Percentiles rank a stretch among this genome's conserved stretches.
Evolutionary conservation across 2,113 vertebrate species (phyloP).

Genomic region (Sturnus vulgaris): DNA sequence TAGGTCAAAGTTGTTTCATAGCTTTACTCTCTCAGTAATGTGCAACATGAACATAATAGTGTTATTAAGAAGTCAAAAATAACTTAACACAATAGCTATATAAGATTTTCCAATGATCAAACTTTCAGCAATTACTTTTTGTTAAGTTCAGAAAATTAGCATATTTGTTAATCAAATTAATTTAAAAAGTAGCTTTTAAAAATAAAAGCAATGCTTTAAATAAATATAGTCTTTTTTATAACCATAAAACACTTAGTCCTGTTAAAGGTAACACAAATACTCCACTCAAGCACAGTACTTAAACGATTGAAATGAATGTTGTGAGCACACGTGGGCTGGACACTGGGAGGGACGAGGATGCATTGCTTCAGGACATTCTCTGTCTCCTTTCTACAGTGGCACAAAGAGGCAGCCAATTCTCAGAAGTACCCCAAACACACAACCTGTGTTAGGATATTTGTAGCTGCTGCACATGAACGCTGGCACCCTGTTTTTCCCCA

Average conservation of each 20-base stretch:
- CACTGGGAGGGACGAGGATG: neutral
- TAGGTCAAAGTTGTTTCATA: constrained; percentile 64
- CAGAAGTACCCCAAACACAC: neutral
- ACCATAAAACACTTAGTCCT: constrained; percentile 74
- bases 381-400: neutral
- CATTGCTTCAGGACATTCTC: neutral
- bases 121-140: constrained; percentile 69
- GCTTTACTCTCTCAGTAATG: constrained; percentile 79
- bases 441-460: neutral
- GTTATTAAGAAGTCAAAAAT: constrained; percentile 76
- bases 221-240: constrained; percentile 79
- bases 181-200: constrained; percentile 82
- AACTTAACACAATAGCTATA: constrained; percentile 74
- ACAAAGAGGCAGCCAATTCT: neutral
- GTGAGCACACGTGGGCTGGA: neutral
- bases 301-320: constrained; percentile 51
- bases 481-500: neutral
- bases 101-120: constrained; percentile 68
- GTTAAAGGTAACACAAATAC: constrained; percentile 72
- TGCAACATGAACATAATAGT: constrained; percentile 78
- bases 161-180: constrained; percentile 81
- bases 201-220: constrained; percentile 85
- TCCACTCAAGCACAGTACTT: constrained; percentile 71
- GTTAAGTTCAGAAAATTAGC: constrained; percentile 71
- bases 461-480: neutral